Conservation (phyloP, 2,888 invertebrate genomes). For the Trichopoda pennipes region DNA sequence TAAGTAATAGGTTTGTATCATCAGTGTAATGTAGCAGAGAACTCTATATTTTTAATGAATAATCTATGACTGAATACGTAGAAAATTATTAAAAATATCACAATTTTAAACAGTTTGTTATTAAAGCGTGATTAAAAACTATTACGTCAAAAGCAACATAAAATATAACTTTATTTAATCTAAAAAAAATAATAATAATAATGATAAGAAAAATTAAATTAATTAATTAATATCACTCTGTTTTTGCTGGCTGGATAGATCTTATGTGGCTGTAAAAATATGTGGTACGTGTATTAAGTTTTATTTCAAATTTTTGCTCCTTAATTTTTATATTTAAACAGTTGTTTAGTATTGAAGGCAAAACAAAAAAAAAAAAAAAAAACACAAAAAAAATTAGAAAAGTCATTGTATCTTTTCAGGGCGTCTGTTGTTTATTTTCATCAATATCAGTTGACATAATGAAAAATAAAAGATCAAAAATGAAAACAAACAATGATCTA, state of each 20-base stretch:
- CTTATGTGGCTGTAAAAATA: not conserved
- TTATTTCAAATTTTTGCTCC: slow-evolving; percentile 12
- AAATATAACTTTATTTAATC: no score
- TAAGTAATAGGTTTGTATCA: no score
- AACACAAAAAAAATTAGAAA: slow-evolving; percentile 57
- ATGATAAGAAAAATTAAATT: not conserved
- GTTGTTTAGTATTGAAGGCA: slow-evolving; percentile 43
- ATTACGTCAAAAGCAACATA: not conserved
- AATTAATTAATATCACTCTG: not conserved
- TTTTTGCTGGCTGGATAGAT: not conserved
- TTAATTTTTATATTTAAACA: slow-evolving; percentile 54
- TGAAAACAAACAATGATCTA: slow-evolving; percentile 62
- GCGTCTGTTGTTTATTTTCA: slow-evolving; percentile 53
- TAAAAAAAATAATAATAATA: no score
- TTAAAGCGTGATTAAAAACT: no score
- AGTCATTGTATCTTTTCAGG: slow-evolving; percentile 63
- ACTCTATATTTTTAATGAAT: no score
- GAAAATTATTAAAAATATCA: no score
- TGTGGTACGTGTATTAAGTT: slow-evolving; percentile 37
- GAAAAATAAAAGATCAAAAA: slow-evolving; percentile 43
- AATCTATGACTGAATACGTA: no score
- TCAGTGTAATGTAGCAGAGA: no score
- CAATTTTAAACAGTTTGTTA: no score
- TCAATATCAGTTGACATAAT: slow-evolving; percentile 56
- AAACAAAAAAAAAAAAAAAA: slow-evolving; percentile 42